Conservation (phyloP, 2,113 vertebrate species). For the Pelmatolapia mariae region DNA sequence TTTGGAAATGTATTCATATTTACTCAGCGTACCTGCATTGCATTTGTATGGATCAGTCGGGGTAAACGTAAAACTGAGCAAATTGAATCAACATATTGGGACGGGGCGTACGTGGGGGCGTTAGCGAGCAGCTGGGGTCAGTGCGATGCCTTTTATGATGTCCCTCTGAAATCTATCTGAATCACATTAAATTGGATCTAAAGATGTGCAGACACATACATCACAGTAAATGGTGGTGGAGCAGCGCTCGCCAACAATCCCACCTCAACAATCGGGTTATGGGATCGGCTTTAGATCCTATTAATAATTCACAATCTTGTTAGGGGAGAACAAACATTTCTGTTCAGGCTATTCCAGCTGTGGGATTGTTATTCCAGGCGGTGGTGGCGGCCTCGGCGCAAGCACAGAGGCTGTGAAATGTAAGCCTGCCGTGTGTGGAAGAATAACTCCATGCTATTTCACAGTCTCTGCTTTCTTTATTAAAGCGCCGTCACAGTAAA, state of each 20-base stretch:
- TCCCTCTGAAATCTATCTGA: slow-evolving; percentile 77
- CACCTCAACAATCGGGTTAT: slow-evolving; percentile 77
- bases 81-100: slow-evolving; percentile 69
- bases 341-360: slow-evolving; percentile 73
- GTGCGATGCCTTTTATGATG: slow-evolving; percentile 73
- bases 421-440: slow-evolving; percentile 55
- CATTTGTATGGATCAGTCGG: slow-evolving; percentile 71
- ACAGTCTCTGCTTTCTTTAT: slow-evolving; percentile 76
- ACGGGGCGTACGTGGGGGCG: slow-evolving; percentile 6
- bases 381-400: not conserved
- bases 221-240: slow-evolving; percentile 72
- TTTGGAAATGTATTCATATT: slow-evolving; percentile 77
- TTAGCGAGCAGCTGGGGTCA: slow-evolving; percentile 60
- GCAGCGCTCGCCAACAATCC: slow-evolving; percentile 70
- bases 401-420: slow-evolving; percentile 35
- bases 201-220: slow-evolving; percentile 81
- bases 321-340: slow-evolving; percentile 80
- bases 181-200: slow-evolving; percentile 76
- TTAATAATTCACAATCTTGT: slow-evolving; percentile 82
- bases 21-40: slow-evolving; percentile 73
- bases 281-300: slow-evolving; percentile 71
- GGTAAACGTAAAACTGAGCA: slow-evolving; percentile 61
- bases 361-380: slow-evolving; percentile 64
- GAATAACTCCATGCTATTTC: slow-evolving; percentile 71
- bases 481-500: slow-evolving; percentile 72